Conservation (phyloP, 2,113 vertebrate genomes). For the Pavo muticus region DNA sequence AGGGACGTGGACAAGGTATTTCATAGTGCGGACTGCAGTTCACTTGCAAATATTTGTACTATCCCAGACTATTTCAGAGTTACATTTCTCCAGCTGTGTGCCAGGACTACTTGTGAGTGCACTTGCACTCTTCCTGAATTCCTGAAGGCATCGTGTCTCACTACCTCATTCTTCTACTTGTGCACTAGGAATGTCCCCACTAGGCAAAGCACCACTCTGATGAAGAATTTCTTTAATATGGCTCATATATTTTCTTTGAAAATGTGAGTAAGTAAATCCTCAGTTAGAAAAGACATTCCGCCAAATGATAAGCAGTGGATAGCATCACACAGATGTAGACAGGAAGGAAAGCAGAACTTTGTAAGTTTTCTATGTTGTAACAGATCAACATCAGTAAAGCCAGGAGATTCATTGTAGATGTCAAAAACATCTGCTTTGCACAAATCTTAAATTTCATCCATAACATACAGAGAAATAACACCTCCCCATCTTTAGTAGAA, state of each 20-base stretch:
- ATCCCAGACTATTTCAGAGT: neutral
- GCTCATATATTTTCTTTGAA: neutral
- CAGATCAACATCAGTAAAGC: neutral
- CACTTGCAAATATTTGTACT: neutral
- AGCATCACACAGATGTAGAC: neutral
- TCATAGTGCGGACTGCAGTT: rapidly evolving
- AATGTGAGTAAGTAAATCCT: neutral
- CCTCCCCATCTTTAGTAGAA: neutral
- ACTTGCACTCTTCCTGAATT: neutral
- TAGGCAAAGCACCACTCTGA: neutral
- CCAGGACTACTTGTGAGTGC: rapidly evolving
- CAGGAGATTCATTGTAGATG: neutral
- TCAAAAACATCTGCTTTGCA: neutral
- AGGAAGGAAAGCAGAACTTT: neutral
- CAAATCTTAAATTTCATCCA: neutral
- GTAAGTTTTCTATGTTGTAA: neutral
- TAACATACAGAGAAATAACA: neutral
- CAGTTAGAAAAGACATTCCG: neutral
- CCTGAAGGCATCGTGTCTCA: neutral
- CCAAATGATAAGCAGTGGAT: neutral
- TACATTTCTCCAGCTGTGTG: rapidly evolving
- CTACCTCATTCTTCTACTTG: neutral
- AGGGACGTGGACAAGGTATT: neutral
- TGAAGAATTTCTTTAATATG: neutral
- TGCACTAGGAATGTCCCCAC: neutral